Conservation (phyloP, 2,113 vertebrate genomes). For the Tragelaphus strepsiceros region DNA sequence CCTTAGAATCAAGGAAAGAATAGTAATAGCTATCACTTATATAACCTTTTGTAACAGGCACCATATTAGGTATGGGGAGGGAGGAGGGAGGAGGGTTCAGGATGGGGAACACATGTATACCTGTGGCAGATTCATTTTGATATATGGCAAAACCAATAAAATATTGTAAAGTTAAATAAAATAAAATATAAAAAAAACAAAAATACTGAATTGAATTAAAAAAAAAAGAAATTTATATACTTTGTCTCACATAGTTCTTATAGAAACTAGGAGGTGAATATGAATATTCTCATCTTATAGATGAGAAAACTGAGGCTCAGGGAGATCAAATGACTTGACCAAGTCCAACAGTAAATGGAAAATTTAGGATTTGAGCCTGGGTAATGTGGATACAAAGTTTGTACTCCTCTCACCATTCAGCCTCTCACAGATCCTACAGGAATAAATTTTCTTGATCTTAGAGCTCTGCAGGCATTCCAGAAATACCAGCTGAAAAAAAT, state of each 20-base stretch:
- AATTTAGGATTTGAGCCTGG: not conserved
- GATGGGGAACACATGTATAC: too few relatives aligned
- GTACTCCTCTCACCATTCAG: not conserved
- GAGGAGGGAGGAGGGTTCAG: too few relatives aligned
- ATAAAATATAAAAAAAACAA: too few relatives aligned
- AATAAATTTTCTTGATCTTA: not conserved
- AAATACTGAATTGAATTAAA: too few relatives aligned
- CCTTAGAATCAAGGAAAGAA: slow-evolving; percentile 21
- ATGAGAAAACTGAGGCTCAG: not conserved
- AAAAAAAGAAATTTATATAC: not conserved
- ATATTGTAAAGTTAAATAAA: too few relatives aligned
- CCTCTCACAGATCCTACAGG: not conserved
- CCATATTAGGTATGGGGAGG: not conserved
- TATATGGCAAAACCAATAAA: too few relatives aligned
- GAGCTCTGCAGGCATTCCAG: not conserved
- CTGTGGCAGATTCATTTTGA: too few relatives aligned
- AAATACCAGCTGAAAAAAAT: not conserved
- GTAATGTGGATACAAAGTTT: not conserved
- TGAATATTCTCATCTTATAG: not conserved
- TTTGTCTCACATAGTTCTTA: not conserved
- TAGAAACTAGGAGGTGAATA: not conserved
- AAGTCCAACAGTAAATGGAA: not conserved
- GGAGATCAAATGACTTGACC: not conserved
- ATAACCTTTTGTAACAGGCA: not conserved
- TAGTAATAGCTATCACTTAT: not conserved